phyloP scores from a whole-genome alignment of 37 sponge, comb jelly and placozoan genomes.

The Eunapius fragilis region DNA sequence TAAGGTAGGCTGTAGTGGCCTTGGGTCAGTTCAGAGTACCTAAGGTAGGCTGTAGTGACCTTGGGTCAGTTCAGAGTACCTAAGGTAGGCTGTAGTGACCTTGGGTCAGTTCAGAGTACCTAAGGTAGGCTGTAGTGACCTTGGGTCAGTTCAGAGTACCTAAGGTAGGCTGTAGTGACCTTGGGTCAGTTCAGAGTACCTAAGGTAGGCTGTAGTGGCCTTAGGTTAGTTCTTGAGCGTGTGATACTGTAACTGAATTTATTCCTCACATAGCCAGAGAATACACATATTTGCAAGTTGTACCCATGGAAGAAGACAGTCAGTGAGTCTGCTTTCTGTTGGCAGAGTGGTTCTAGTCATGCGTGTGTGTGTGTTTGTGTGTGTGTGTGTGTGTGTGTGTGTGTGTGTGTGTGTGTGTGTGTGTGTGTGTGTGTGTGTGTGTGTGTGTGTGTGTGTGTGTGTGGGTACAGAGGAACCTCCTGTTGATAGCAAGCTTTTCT shows the following conservation, averaged over 20 bases:
- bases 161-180: background rate
- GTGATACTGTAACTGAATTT: background rate
- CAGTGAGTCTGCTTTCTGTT: background rate
- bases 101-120: too few relatives aligned
- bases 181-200: too few relatives aligned
- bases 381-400: background rate
- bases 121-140: background rate
- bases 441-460: background rate
- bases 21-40: too few relatives aligned
- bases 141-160: too few relatives aligned
- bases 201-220: background rate
- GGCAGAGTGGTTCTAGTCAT: too few relatives aligned
- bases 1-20: background rate
- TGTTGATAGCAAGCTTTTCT: conserved; percentile 38
- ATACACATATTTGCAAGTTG: conserved; percentile 12
- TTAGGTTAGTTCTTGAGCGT: too few relatives aligned
- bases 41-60: background rate
- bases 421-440: background rate
- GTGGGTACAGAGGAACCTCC: background rate
- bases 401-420: conserved; percentile 1
- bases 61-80: too few relatives aligned
- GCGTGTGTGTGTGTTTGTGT: too few relatives aligned
- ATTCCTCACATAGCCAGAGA: background rate
- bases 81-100: background rate
- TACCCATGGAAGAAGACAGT: conserved; percentile 11